These are phyloP conservation scores for Lampropteryx suffumata DNA, from an alignment of 2,888 invertebrate species.

Conservation along the genomic window DNA sequence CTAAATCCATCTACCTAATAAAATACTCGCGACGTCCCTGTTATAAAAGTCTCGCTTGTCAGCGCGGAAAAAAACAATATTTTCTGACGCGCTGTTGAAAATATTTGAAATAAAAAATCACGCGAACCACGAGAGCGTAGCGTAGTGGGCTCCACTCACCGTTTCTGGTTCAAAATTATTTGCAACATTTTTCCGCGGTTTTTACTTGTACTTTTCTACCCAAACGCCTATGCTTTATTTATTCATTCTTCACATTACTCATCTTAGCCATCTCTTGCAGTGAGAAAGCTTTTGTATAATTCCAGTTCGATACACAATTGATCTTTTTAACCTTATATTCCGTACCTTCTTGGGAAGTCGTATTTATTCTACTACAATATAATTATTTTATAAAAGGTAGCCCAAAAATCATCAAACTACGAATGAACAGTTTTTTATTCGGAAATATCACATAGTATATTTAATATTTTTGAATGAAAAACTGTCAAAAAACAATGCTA, in stretches of 20 bases:
- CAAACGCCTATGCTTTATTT: slow-evolving; percentile 38
- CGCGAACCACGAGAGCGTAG: slow-evolving; percentile 1
- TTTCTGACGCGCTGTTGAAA: slow-evolving; percentile 12
- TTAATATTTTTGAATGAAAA: no score
- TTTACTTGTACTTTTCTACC: slow-evolving; percentile 32
- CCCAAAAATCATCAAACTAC: no score
- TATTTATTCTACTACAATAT: no score
- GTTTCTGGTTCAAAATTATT: slow-evolving; percentile 33
- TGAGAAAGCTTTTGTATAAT: slow-evolving; percentile 15
- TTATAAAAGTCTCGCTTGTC: background rate
- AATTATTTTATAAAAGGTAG: no score
- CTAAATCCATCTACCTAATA: no score
- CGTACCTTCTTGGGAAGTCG: no score
- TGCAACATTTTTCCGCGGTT: slow-evolving; percentile 26
- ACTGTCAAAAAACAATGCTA: no score
- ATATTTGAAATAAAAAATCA: slow-evolving; percentile 28
- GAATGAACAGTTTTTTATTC: no score
- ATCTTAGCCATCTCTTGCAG: slow-evolving; percentile 17
- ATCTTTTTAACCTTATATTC: no score
- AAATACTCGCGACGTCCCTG: background rate
- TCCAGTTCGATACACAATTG: slow-evolving; percentile 20
- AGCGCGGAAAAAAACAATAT: slow-evolving; percentile 7
- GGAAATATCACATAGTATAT: no score
- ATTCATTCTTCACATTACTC: slow-evolving; percentile 30
- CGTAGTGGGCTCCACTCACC: slow-evolving; percentile 12